Conservation (phyloP, 2,888 invertebrate genomes). For the Andrena flavipes region DNA sequence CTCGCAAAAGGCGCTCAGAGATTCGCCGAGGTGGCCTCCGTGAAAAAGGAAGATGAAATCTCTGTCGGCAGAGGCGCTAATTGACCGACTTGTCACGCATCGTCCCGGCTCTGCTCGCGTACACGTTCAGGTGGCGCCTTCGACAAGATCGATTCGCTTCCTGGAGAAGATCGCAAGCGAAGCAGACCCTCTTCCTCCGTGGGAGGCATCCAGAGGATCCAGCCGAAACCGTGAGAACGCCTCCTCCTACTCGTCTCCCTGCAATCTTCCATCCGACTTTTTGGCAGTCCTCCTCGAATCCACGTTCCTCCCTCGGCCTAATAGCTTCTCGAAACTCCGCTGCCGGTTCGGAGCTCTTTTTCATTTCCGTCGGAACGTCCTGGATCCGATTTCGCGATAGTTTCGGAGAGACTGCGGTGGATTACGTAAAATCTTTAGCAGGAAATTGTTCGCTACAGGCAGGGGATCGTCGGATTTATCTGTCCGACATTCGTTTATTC, state of each 20-base stretch:
- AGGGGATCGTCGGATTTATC: background rate
- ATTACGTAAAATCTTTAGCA: background rate
- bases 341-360: background rate
- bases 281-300: conserved; percentile 14
- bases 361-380: background rate
- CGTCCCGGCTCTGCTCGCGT: background rate
- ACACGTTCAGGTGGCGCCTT: conserved; percentile 4
- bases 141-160: conserved; percentile 7
- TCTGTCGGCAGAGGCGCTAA: conserved; percentile 17
- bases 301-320: background rate
- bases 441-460: background rate
- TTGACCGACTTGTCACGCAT: conserved; percentile 52
- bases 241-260: background rate
- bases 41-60: conserved; percentile 30
- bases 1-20: conserved; percentile 3
- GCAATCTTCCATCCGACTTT: conserved; percentile 27
- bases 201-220: background rate
- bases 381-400: conserved; percentile 4
- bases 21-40: conserved; percentile 39
- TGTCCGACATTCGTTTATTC: background rate
- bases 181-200: background rate
- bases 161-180: background rate
- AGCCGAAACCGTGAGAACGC: conserved; percentile 42
- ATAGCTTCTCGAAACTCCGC: conserved; percentile 48
- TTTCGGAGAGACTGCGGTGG: background rate